A percentile compares a stretch with the other conserved stretches of the same genome.
Conservation (phyloP, 2,113 vertebrate species). For the Apteryx mantelli region DNA sequence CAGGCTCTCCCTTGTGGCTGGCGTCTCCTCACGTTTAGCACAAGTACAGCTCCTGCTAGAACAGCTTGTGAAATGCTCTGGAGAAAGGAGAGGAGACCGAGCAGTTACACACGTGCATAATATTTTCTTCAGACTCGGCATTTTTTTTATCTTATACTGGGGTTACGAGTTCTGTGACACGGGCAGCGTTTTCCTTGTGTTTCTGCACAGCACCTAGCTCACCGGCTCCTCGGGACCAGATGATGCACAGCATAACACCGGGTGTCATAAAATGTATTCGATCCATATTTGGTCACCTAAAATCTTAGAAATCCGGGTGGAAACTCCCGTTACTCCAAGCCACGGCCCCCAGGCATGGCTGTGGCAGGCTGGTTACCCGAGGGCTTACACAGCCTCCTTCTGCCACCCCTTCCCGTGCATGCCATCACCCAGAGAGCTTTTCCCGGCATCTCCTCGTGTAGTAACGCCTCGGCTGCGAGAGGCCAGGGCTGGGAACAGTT, state of each 20-base stretch:
- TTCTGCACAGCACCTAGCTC: not conserved
- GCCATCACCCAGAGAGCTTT: not conserved
- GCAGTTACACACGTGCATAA: rapidly evolving
- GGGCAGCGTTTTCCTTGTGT: not conserved
- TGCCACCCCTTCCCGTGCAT: not conserved
- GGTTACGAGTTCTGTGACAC: not conserved
- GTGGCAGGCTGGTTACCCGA: not conserved
- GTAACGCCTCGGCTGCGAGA: not conserved
- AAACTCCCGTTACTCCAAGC: not conserved
- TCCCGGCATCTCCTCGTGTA: not conserved
- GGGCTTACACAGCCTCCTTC: not conserved
- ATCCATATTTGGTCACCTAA: not conserved
- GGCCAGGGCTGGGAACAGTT: not conserved
- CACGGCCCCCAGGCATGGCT: too few species aligned
- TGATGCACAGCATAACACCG: not conserved
- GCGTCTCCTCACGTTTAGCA: rapidly evolving
- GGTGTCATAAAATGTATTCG: not conserved
- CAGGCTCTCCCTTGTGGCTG: not conserved
- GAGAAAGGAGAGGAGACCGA: not conserved
- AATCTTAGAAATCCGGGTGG: not conserved
- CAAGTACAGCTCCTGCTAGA: not conserved
- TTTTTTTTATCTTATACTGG: not conserved
- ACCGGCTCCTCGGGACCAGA: not conserved
- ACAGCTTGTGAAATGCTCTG: not conserved
- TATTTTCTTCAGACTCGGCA: not conserved